Conservation (phyloP, 23 tunicate genomes). For the Trididemnum clinides region DNA sequence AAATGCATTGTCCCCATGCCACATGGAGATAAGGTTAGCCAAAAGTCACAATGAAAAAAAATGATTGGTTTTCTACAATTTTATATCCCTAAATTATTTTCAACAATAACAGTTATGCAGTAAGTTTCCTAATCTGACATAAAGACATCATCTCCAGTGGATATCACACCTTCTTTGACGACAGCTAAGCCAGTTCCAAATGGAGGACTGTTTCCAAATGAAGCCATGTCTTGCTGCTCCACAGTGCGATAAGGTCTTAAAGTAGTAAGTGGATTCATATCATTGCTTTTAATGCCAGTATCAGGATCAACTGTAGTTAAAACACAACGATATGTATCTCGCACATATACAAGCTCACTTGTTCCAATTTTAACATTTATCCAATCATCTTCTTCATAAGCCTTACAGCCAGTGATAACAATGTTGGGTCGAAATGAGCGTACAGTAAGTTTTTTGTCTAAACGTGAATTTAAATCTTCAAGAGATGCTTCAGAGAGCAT, state of each 20-base stretch:
- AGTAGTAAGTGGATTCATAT: slow-evolving; percentile 51
- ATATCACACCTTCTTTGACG: slow-evolving; percentile 36
- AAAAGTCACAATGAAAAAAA: no score
- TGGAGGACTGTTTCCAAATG: slow-evolving; percentile 33
- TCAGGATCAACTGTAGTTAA: slow-evolving; percentile 75
- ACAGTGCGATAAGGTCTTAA: slow-evolving; percentile 20
- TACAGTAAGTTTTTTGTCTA: slow-evolving; percentile 12
- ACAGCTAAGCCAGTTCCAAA: slow-evolving; percentile 41
- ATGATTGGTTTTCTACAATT: no score
- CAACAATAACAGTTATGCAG: no score
- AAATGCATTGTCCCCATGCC: no score
- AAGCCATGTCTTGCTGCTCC: slow-evolving; percentile 4
- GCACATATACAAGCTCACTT: slow-evolving; percentile 17
- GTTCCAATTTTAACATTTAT: slow-evolving; percentile 33
- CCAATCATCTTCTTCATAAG: slow-evolving; percentile 69
- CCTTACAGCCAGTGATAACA: slow-evolving; percentile 47
- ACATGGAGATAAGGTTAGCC: no score
- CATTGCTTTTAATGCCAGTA: slow-evolving; percentile 37
- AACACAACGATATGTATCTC: slow-evolving; percentile 25
- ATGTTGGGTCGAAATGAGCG: slow-evolving; percentile 64
- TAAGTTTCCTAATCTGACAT: no score
- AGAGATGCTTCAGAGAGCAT: slow-evolving; percentile 68
- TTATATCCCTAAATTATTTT: no score
- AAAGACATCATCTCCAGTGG: slow-evolving; percentile 61
- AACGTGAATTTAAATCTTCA: slow-evolving; percentile 33